A percentile compares a stretch with the other conserved stretches of the same genome.
phyloP scores from a whole-genome alignment of 2,113 vertebrate genomes.

The Geothlypis trichas region DNA sequence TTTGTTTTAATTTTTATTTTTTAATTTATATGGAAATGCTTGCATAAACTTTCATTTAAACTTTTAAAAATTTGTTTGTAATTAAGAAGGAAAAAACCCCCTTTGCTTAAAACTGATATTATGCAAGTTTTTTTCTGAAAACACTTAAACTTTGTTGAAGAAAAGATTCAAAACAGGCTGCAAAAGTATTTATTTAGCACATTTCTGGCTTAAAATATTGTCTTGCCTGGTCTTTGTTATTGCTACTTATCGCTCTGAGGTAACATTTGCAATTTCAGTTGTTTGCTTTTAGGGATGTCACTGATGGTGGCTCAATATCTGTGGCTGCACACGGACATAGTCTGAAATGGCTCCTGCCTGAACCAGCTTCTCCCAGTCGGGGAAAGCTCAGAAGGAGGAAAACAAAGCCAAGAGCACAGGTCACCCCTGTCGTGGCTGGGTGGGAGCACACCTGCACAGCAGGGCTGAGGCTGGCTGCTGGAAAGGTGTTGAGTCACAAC shows the following conservation, averaged over 20 bases:
- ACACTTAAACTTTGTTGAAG: background rate
- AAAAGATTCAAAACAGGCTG: background rate
- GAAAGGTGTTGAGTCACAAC: background rate
- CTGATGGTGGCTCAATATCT: background rate
- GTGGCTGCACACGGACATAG: background rate
- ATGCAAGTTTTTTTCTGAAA: background rate
- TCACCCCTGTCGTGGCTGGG: background rate
- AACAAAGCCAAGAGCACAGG: background rate
- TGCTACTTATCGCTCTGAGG: background rate
- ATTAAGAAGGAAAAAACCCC: background rate
- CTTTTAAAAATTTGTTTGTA: background rate
- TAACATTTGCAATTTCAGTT: background rate
- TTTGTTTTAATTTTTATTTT: background rate
- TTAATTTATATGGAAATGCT: background rate
- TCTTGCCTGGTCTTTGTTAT: background rate
- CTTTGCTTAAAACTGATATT: background rate
- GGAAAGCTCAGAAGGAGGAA: background rate
- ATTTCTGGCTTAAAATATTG: background rate
- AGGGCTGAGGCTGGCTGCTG: background rate
- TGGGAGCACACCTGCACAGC: background rate
- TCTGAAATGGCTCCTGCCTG: background rate
- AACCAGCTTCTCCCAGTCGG: background rate
- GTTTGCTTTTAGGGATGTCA: background rate
- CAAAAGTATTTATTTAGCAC: background rate
- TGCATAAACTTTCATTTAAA: background rate